A percentile compares a stretch with the other conserved stretches of the same genome.
Evolutionary conservation across 1,140 invertebrate species (phyloP).

Genomic region (Drosophila sucinea): DNA sequence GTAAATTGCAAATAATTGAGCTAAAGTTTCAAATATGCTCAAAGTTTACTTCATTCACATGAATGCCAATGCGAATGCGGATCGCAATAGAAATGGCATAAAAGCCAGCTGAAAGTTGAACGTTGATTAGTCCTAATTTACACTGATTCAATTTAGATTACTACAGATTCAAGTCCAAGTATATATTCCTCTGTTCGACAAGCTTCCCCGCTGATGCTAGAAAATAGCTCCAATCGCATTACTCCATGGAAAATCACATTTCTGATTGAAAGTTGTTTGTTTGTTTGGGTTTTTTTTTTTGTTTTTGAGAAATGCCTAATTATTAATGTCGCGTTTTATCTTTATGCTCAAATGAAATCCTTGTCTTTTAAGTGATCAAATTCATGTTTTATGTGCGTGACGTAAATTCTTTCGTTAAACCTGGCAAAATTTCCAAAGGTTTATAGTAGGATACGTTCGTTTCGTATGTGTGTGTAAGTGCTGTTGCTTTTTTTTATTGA

Average conservation of each 20-base stretch:
- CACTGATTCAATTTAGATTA: slow-evolving; percentile 1
- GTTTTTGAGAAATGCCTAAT: neutral
- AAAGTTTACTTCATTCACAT: slow-evolving; percentile 7
- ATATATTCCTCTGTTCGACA: too few relatives aligned
- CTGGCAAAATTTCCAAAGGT: neutral
- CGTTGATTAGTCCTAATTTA: neutral
- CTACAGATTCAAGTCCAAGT: too few relatives aligned
- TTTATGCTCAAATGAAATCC: slow-evolving; percentile 3
- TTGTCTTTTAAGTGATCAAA: slow-evolving; percentile 11
- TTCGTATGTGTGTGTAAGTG: neutral
- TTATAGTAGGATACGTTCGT: neutral
- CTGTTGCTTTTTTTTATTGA: slow-evolving; percentile 17
- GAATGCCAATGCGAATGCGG: neutral
- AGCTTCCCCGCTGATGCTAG: too few relatives aligned
- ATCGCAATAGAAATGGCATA: too few relatives aligned
- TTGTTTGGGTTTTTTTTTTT: neutral
- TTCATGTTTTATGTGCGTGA: slow-evolving; percentile 12
- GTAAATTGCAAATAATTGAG: slow-evolving; percentile 73
- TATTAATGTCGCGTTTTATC: neutral
- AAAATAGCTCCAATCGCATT: too few relatives aligned
- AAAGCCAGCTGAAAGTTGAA: too few relatives aligned
- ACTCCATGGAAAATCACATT: too few relatives aligned
- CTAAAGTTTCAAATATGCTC: slow-evolving; percentile 33
- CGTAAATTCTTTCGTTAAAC: slow-evolving; percentile 4
- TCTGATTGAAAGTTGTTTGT: neutral